These are phyloP conservation scores for Orientallactaga sibirica DNA, from an alignment of 2,797 vertebrate species.

Conservation along the genomic window DNA sequence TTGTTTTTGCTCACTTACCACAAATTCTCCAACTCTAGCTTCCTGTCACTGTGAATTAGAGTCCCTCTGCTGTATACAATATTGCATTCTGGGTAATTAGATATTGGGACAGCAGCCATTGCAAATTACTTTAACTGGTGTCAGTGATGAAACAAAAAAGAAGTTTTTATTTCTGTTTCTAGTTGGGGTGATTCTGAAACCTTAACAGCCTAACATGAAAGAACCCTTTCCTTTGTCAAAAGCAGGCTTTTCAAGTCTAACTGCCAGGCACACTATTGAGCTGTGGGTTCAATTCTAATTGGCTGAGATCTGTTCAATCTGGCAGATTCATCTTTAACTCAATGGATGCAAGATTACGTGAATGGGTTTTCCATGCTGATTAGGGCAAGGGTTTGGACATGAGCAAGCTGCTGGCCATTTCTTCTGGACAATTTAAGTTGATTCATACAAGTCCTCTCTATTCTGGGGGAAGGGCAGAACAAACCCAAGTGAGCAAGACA, in stretches of 20 bases:
- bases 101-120: conserved; percentile 70
- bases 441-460: conserved; percentile 79
- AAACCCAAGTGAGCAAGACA: conserved; percentile 72
- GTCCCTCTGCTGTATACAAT: conserved; percentile 67
- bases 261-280: conserved; percentile 74
- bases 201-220: conserved; percentile 76
- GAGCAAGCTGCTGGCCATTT: conserved; percentile 78
- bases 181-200: conserved; percentile 80
- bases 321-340: conserved; percentile 83
- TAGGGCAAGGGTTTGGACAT: conserved; percentile 80
- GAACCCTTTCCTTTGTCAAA: conserved; percentile 77
- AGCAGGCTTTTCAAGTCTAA: conserved; percentile 77
- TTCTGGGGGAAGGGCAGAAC: conserved; percentile 74
- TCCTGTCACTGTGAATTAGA: conserved; percentile 81
- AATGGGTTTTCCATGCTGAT: conserved; percentile 82
- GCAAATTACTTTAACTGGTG: conserved; percentile 81
- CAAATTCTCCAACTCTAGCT: conserved; percentile 77
- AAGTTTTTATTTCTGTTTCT: conserved; percentile 78
- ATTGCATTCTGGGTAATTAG: conserved; percentile 80
- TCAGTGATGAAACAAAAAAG: conserved; percentile 72
- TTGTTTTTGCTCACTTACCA: conserved; percentile 82
- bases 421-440: conserved; percentile 82
- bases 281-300: conserved; percentile 82
- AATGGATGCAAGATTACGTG: conserved; percentile 80
- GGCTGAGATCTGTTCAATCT: conserved; percentile 80